Percentiles rank a stretch among this genome's conserved stretches.
These are phyloP conservation scores for sheep (Ovis aries) DNA, from an alignment of 2,113 vertebrate species.

Conservation along the genomic window ARS-UI_Ramb_v3.0 NC_056056.1:21550001-21550500, in stretches of 20 bases:
- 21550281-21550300: not conserved
- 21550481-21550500: not conserved
- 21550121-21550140: conserved; percentile 2
- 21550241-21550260: not conserved
- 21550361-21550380: not conserved
- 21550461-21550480: not conserved
- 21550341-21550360: not conserved
- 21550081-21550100: not conserved
- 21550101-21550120: conserved; percentile 18
- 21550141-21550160: not conserved
- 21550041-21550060: not conserved
- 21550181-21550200: conserved; percentile 37
- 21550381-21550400: not conserved
- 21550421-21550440: not conserved
- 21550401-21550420: not conserved
- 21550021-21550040: not conserved
- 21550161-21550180: not conserved
- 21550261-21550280: conserved; percentile 31
- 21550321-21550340: not conserved
- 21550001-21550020: not conserved
- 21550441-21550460: not conserved
- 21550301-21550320: not conserved
- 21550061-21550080: not conserved
- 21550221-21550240: not conserved
- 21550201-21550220: conserved; percentile 7